Conservation (phyloP, 2,113 vertebrate species). For the Rhinoptilus africanus region DNA sequence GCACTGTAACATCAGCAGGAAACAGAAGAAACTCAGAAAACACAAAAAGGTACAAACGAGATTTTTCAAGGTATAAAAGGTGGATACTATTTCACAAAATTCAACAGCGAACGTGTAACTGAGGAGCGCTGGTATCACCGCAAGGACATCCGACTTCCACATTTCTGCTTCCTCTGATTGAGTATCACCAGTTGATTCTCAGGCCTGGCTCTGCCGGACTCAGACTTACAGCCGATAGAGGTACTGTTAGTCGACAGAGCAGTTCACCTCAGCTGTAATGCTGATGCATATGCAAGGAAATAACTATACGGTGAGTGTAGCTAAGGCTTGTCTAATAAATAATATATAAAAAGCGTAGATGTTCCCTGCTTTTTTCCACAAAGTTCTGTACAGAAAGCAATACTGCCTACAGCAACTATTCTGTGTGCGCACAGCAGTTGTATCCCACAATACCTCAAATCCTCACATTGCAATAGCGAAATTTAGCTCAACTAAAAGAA, state of each 20-base stretch:
- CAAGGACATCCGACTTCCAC: accelerated
- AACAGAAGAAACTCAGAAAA: not conserved
- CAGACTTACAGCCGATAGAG: not conserved
- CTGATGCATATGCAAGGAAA: not conserved
- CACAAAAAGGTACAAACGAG: not conserved
- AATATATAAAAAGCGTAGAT: not conserved
- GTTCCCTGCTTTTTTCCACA: not conserved
- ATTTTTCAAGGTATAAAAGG: not conserved
- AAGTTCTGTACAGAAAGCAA: not conserved
- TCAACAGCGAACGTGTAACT: accelerated
- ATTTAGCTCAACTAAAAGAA: not conserved
- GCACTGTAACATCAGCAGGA: not conserved
- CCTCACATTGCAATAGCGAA: accelerated
- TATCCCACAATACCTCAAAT: not conserved
- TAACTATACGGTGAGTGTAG: not conserved
- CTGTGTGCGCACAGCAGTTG: accelerated
- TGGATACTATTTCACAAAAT: not conserved
- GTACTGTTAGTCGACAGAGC: not conserved
- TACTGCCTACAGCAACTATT: not conserved
- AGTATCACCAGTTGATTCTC: not conserved
- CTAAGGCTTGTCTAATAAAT: not conserved
- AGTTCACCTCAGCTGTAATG: not conserved
- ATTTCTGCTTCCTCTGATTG: accelerated
- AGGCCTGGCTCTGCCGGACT: not conserved
- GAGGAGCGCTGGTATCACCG: not conserved